Base-by-base conservation (phyloP, 2,113 vertebrate species). In the Drymodes brunneopygia region DNA sequence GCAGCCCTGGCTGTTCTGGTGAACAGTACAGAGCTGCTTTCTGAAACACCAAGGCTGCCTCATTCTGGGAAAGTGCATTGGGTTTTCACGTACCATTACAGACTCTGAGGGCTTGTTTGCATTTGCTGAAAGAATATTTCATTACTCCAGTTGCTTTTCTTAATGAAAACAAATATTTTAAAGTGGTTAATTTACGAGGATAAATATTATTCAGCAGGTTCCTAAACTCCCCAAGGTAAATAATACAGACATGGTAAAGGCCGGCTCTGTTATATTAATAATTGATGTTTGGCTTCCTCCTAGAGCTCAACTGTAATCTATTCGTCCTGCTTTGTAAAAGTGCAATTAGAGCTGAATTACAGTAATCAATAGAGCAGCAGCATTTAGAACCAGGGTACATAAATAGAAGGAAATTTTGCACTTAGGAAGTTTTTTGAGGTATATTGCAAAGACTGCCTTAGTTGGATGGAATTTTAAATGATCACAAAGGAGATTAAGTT, bases 271-370 rank as follows among this genome's bases (percentile, higher is more conserved):
- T 87, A 20, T 83, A 95, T 98, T 98, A 97, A 97, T 97, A 98
- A 98, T 97, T 96, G 95, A 97, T 96, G 96, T 86, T 66, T 67
- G 71, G 88, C 95, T 94, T 94, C 80, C 97, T 97, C 40, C 40
- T 95, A 71, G 83, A 71, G 83, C 83, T 95, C 81, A 27, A 47
- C 95, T 97, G 95, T 96, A 93, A 91, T 96, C 92, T 94, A 92
- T 92, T 97, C 91, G 66, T 95, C 94, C 94, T 85, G 82, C 83
- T 96, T 96, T 87, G 84, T 96, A 95, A 83, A 96, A 94, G 95
- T 94, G 97, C 97, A 98, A 97, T 98, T 97, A 97, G 92, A 87
- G 72, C 67, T 97, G 97, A 98, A 97, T 97, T 97, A 97, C 51
- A 96, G 96, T 96, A 97, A 98, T 98, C 97, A 97, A 98, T 98